These are phyloP conservation scores for Rhinella marina DNA, from an alignment of 2,797 vertebrate species.

Conservation along the genomic window DNA sequence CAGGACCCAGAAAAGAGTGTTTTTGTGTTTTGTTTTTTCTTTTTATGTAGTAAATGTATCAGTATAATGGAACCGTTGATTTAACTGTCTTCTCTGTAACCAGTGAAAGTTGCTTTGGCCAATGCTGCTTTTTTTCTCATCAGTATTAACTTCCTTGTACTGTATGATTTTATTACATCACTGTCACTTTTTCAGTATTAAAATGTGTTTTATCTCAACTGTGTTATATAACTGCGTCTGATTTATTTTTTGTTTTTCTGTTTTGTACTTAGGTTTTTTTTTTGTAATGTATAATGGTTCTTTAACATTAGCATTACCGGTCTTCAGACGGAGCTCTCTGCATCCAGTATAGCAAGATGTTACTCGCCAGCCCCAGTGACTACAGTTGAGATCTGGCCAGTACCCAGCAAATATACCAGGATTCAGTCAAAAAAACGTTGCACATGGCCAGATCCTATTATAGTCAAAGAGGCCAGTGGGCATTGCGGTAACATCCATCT, in stretches of 20 bases:
- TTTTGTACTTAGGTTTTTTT: no score
- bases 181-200: slow-evolving; percentile 43
- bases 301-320: no score
- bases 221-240: background rate
- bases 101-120: slow-evolving; percentile 41
- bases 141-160: slow-evolving; percentile 74
- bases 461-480: no score
- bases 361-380: no score
- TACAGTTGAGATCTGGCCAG: no score
- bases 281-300: no score
- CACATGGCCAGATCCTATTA: no score
- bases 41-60: background rate
- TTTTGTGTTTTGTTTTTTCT: background rate
- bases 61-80: slow-evolving; percentile 13
- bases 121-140: slow-evolving; percentile 65
- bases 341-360: no score
- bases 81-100: background rate
- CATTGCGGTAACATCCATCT: no score
- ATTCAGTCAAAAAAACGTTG: no score
- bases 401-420: no score
- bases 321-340: no score
- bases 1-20: background rate
- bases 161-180: slow-evolving; percentile 42
- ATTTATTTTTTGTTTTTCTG: background rate
- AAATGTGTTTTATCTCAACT: slow-evolving; percentile 39